A percentile compares a stretch with the other conserved stretches of the same genome.
These are phyloP conservation scores for Ispidina lecontei DNA, from an alignment of 2,797 vertebrate genomes.

Conservation along the genomic window DNA sequence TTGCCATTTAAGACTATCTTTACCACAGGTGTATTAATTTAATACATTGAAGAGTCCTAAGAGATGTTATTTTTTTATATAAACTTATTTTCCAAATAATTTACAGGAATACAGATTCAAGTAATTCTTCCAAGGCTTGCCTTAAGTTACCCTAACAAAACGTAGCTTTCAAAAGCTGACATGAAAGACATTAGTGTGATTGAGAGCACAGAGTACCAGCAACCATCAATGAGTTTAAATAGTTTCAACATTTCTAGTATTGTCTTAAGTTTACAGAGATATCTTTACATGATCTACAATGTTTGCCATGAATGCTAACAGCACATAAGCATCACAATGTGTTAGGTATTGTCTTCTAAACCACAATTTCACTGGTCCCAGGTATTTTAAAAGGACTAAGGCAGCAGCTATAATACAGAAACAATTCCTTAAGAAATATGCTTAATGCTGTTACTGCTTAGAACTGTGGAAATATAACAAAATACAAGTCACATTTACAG, in stretches of 20 bases:
- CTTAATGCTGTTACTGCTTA: conserved; percentile 43
- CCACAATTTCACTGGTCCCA: conserved; percentile 74
- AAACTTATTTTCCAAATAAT: conserved; percentile 17
- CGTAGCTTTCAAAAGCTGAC: conserved; percentile 10
- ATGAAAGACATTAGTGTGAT: conserved; percentile 27
- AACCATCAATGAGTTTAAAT: not conserved
- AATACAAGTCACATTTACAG: conserved; percentile 79
- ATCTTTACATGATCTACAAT: conserved; percentile 24
- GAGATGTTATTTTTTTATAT: not conserved
- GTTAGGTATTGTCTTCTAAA: conserved; percentile 55
- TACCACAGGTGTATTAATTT: not conserved
- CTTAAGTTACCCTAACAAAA: conserved; percentile 37
- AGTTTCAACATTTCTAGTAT: conserved; percentile 36
- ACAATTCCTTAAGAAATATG: conserved; percentile 58
- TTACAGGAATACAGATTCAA: conserved; percentile 40
- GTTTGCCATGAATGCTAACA: conserved; percentile 45
- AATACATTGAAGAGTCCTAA: not conserved
- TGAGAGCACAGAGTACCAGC: conserved; percentile 2
- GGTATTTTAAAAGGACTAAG: conserved; percentile 74
- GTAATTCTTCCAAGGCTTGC: conserved; percentile 29
- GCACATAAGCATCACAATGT: conserved; percentile 63
- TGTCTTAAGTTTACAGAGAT: conserved; percentile 29
- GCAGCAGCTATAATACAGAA: conserved; percentile 66
- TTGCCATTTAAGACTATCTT: conserved; percentile 1
- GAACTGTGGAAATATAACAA: conserved; percentile 69